Evolutionary conservation across 2,888 invertebrate species (phyloP), one percentile per base, ranked within the genome.

Genomic region (Serrognathus titanus): DNA sequence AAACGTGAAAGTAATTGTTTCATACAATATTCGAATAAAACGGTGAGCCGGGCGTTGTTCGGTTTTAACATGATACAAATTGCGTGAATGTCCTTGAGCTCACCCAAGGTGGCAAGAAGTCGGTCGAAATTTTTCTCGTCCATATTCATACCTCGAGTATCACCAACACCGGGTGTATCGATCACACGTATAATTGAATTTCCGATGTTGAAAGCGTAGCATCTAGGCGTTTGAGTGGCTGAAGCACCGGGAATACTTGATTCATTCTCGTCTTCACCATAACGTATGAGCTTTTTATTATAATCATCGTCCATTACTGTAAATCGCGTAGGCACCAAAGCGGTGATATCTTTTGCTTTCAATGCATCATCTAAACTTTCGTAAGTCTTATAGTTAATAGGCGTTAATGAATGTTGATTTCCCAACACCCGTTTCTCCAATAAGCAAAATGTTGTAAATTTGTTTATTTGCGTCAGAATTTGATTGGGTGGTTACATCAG

Each of bases 71-170:
- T 12, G 11, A 63, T 56, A 37, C 61, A 58, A 35, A 63, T 61
- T 8, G 57, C 63, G 41, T 61, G 52, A 5, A 63, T 13, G 6
- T 61, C 48, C 37, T 55, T 39, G 7, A 59, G 46, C 49, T 55
- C 57, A 1, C 49, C 59, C 2, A 63, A 37, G 11, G 48, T 52
- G 1, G 10, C 31, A 6, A 63, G 58, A 36, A 74, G 68, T 36
- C 67, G 66, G 49, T 72, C 72, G 54, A 69, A 71, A 48, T 73
- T 72, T 10, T 55, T 49, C 31, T 69, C 59, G 48, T 71, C 69
- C 36, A 66, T 59, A 31, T 61, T 57, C 4, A 62, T 58, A 1
- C 71, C 72, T 20, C 68, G 62, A 2, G 69, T 69, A 48, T 71
- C 71, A 1, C 68, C 60, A 24, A 61, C 57, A 3, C 63, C 61